Evolutionary conservation across 2,797 vertebrate species (phyloP).

Genomic region (Catharus ustulatus): DNA sequence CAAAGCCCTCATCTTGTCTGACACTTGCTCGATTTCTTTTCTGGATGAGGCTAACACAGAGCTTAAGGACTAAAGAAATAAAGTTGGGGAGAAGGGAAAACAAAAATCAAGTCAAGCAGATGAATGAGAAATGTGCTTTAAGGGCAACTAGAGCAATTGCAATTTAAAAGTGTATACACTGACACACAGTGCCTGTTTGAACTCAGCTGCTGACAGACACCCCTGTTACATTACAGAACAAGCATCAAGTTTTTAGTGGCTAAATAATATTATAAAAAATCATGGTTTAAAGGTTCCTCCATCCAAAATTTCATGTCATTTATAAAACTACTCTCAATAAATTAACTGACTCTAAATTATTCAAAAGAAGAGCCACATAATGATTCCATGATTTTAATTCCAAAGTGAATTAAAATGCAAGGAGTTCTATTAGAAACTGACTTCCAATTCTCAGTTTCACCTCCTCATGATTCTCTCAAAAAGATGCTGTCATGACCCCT

Average conservation of each 20-base stretch:
- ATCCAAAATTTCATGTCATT: background rate
- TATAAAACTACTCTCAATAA: background rate
- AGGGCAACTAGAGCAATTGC: conserved; percentile 59
- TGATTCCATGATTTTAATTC: background rate
- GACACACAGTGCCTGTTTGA: conserved; percentile 31
- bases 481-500: background rate
- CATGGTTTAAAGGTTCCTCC: background rate
- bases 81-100: conserved; percentile 82
- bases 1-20: conserved; percentile 88
- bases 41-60: conserved; percentile 91
- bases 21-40: conserved; percentile 88
- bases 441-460: background rate
- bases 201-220: background rate
- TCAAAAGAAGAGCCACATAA: background rate
- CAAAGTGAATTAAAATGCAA: background rate
- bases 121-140: conserved; percentile 69
- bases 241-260: background rate
- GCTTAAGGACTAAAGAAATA: conserved; percentile 90
- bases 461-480: background rate
- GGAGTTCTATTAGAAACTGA: background rate
- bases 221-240: background rate
- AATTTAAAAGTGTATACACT: conserved; percentile 4
- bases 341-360: background rate
- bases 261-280: background rate
- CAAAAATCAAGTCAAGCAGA: conserved; percentile 86